Percentiles rank a stretch among this genome's conserved stretches.
phyloP scores from a whole-genome alignment of 2,113 vertebrate genomes.

The Oceanodroma tethys region DNA sequence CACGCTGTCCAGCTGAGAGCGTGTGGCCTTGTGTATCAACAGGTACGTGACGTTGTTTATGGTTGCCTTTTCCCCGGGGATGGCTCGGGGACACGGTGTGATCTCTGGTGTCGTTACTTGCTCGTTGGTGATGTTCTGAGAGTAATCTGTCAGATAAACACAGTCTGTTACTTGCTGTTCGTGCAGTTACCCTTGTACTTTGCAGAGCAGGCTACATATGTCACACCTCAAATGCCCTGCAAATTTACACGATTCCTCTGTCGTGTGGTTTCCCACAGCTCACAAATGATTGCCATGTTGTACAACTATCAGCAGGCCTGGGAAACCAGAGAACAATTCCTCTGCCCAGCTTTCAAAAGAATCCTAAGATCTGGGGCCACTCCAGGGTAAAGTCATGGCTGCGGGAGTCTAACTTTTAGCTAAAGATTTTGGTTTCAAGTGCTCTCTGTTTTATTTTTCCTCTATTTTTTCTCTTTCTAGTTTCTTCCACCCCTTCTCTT shows the following conservation, averaged over 20 bases:
- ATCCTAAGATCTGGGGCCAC: neutral
- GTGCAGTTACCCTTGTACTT: neutral
- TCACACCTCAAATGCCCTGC: too few species aligned
- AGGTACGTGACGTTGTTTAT: conserved; percentile 1
- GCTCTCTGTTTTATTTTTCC: neutral
- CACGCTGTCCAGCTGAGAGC: conserved; percentile 36
- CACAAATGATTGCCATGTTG: accelerated
- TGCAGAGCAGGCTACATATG: neutral
- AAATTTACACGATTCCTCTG: accelerated
- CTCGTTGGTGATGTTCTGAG: neutral
- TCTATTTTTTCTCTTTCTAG: neutral
- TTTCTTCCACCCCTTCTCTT: neutral
- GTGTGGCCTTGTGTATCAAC: neutral
- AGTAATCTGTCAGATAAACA: neutral
- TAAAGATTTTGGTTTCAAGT: neutral
- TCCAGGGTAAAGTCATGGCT: neutral
- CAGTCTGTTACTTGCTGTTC: neutral
- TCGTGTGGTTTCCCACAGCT: neutral
- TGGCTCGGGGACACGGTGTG: neutral
- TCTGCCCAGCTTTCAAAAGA: neutral
- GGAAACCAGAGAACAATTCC: neutral
- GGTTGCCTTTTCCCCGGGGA: neutral
- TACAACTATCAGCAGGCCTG: neutral
- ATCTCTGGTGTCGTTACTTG: accelerated
- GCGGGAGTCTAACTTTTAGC: neutral